phyloP scores from a whole-genome alignment of 2,113 vertebrate species.

The Dascyllus trimaculatus region DNA sequence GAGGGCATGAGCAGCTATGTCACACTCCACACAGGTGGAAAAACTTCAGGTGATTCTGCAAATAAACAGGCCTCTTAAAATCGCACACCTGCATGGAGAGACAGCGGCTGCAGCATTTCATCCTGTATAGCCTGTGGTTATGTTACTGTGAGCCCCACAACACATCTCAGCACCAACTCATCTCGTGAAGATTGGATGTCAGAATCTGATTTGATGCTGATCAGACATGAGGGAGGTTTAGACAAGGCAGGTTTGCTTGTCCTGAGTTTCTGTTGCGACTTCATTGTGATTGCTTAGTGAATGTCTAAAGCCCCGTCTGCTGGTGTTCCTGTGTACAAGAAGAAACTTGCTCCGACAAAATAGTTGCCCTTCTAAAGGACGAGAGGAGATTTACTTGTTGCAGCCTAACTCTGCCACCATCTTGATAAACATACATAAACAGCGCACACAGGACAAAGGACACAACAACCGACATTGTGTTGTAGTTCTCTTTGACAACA shows the following conservation, averaged over 20 bases:
- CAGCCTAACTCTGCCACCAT: slow-evolving; percentile 63
- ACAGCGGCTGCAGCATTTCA: slow-evolving; percentile 39
- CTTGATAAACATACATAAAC: slow-evolving; percentile 74
- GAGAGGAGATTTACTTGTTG: slow-evolving; percentile 51
- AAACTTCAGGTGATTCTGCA: slow-evolving; percentile 63
- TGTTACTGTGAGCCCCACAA: slow-evolving; percentile 36
- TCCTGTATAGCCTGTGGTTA: slow-evolving; percentile 43
- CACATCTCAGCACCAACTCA: slow-evolving; percentile 61
- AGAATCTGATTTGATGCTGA: slow-evolving; percentile 62
- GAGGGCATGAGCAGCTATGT: slow-evolving; percentile 40
- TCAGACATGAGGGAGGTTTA: slow-evolving; percentile 72
- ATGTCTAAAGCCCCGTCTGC: slow-evolving; percentile 65
- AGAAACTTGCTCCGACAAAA: slow-evolving; percentile 67
- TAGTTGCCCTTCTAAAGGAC: slow-evolving; percentile 42
- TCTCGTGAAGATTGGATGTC: slow-evolving; percentile 45
- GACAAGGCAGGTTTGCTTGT: slow-evolving; percentile 58
- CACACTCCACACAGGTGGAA: slow-evolving; percentile 53
- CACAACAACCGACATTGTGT: slow-evolving; percentile 61
- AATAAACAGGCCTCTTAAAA: slow-evolving; percentile 76
- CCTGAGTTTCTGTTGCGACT: slow-evolving; percentile 29
- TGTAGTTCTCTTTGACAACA: slow-evolving; percentile 47
- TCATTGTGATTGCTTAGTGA: slow-evolving; percentile 49
- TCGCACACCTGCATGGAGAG: slow-evolving; percentile 66
- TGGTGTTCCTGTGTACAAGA: slow-evolving; percentile 70
- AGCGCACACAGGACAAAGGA: slow-evolving; percentile 59